A percentile compares a stretch with the other conserved stretches of the same genome.
These are phyloP conservation scores for Drosophila nikananu DNA, from an alignment of 1,140 invertebrate species.

Conservation along the genomic window DNA sequence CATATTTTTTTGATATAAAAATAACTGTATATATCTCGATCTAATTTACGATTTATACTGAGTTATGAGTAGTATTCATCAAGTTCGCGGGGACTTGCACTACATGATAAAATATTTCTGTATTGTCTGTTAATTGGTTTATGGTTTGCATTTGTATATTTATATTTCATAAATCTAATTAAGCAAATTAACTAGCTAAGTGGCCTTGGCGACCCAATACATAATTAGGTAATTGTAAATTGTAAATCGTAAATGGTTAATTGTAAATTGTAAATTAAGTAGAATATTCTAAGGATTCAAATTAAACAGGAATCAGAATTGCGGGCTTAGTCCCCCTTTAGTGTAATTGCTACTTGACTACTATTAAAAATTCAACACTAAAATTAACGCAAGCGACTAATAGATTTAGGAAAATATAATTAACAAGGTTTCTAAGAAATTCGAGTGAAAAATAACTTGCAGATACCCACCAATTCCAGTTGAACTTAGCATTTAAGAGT, in stretches of 20 bases:
- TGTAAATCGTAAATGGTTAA: conserved; percentile 5
- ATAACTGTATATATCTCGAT: conserved; percentile 34
- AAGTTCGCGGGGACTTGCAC: conserved; percentile 33
- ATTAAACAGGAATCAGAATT: conserved; percentile 27
- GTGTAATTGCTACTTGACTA: conserved; percentile 28
- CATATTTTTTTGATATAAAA: conserved; percentile 37
- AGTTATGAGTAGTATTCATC: conserved; percentile 21
- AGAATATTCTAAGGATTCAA: conserved; percentile 29
- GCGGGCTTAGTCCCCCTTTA: conserved; percentile 23
- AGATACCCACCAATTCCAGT: conserved; percentile 69
- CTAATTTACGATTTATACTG: conserved; percentile 33
- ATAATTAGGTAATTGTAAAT: conserved; percentile 37
- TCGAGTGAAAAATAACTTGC: conserved; percentile 59
- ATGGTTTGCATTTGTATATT: conserved; percentile 49
- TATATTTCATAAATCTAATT: conserved; percentile 65
- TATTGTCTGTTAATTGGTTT: conserved; percentile 79
- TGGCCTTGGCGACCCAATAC: conserved; percentile 22
- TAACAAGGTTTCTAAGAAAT: conserved; percentile 21
- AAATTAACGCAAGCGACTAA: conserved; percentile 40
- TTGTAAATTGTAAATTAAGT: conserved; percentile 17
- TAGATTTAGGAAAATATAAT: conserved; percentile 2
- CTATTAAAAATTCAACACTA: conserved; percentile 26
- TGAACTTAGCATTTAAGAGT: conserved; percentile 31
- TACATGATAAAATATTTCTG: conserved; percentile 54
- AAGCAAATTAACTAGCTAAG: conserved; percentile 70